These are phyloP conservation scores for Tiaroga cobitis DNA, from an alignment of 2,797 vertebrate species.

Conservation along the genomic window DNA sequence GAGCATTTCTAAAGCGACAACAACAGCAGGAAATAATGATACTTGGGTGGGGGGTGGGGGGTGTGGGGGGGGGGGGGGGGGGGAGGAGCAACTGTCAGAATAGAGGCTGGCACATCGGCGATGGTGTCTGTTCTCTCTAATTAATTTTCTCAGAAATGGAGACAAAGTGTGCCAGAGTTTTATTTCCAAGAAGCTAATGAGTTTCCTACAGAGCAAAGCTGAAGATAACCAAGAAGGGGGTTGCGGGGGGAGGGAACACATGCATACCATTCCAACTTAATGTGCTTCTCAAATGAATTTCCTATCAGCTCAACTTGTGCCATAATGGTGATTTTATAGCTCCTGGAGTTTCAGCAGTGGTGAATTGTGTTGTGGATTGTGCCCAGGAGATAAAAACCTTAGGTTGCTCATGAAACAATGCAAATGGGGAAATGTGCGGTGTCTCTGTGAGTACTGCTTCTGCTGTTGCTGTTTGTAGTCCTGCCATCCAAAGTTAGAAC, in stretches of 20 bases:
- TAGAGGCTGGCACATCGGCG: conserved; percentile 54
- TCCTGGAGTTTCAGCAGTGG: conserved; percentile 54
- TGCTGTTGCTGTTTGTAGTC: conserved; percentile 9
- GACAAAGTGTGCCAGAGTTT: conserved; percentile 64
- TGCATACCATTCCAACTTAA: conserved; percentile 61
- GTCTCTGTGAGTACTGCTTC: background rate
- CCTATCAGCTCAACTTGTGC: conserved; percentile 59
- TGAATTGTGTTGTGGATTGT: conserved; percentile 54
- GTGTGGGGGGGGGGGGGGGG: background rate
- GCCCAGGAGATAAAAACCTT: conserved; percentile 52
- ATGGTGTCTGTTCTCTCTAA: conserved; percentile 62
- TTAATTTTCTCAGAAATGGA: conserved; percentile 66
- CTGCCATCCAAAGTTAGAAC: background rate
- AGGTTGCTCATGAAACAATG: conserved; percentile 40
- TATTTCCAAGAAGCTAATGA: conserved; percentile 66
- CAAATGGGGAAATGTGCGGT: background rate
- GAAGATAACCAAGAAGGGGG: conserved; percentile 61
- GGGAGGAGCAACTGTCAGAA: conserved; percentile 57
- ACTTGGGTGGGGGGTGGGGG: background rate
- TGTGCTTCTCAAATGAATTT: conserved; percentile 63
- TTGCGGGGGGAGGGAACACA: conserved; percentile 42
- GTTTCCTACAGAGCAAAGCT: conserved; percentile 64
- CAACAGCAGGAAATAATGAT: conserved; percentile 64
- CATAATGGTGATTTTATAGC: conserved; percentile 62
- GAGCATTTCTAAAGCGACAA: conserved; percentile 65